Evolutionary conservation across 2,797 vertebrate species (phyloP).

Genomic region (Pitangus sulphuratus): DNA sequence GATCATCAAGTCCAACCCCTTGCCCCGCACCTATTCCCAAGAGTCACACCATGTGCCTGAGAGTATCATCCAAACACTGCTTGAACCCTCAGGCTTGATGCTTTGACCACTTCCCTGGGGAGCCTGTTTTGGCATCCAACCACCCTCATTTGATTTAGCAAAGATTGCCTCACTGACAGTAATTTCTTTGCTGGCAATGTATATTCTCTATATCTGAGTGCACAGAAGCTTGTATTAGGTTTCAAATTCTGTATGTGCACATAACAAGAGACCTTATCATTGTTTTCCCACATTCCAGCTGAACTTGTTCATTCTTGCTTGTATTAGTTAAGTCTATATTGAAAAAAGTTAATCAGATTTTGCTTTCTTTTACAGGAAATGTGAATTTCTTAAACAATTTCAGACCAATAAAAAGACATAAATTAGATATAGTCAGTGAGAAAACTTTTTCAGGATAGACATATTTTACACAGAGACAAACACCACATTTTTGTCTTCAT

Average conservation of each 20-base stretch:
- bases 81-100: not conserved
- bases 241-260: not conserved
- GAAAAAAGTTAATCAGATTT: conserved; percentile 1
- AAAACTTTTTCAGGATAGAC: conserved; percentile 3
- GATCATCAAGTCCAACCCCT: too few species aligned
- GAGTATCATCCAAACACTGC: not conserved
- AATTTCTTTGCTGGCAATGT: not conserved
- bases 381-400: not conserved
- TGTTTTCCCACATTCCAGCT: not conserved
- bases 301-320: not conserved
- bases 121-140: not conserved
- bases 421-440: not conserved
- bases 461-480: not conserved
- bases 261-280: not conserved
- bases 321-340: not conserved
- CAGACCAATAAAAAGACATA: not conserved
- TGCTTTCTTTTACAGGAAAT: conserved; percentile 1
- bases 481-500: not conserved
- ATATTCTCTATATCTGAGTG: not conserved
- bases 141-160: not conserved
- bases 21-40: not conserved
- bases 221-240: not conserved
- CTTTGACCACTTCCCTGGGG: not conserved
- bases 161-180: not conserved
- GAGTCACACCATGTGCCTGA: not conserved